Evolutionary conservation across 2,888 invertebrate genomes (phyloP), one percentile per base, ranked within the genome.

Genomic region (Cryptocephalus moraei): DNA sequence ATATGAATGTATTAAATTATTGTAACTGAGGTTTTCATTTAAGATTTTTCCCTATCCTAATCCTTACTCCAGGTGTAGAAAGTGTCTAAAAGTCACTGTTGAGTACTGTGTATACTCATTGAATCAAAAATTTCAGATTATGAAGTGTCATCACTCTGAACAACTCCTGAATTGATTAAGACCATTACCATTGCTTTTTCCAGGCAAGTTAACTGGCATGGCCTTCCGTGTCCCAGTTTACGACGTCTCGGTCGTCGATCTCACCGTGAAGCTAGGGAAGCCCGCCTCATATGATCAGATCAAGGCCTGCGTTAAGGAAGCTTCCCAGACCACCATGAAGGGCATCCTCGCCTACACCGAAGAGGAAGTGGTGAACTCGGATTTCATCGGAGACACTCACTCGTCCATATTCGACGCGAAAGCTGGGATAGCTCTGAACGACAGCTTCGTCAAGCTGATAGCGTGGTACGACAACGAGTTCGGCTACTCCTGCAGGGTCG

Each of bases 391-490:
- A 52, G 91, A 92, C 73, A 76, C 77, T 33, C 84, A 85, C 72
- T 95, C 95, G 43, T 93, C 92, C 51, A 91, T 96, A 73, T 97
- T 97, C 70, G 99, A 99, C 71, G 95, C 96, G 52, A 82, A 85
- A 61, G 97, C 97, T 63, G 95, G 97, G 65, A 97, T 99, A 72
- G 80, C 85, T 57, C 80, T 99, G 56, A 94, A 86, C 70, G 86
- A 91, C 68, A 86, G 85, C 73, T 99, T 99, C 68, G 96, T 97
- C 49, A 99, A 99, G 72, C 84, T 99, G 53, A 90, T 99, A 72
- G 86, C 96, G 61, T 99, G 97, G 97, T 97, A 97, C 73, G 99
- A 99, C 75, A 99, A 99, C 73, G 99, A 99, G 74, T 96, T 78
- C 69, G 97, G 97, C 50, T 99, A 99, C 78, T 96, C 96, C 64